These are phyloP conservation scores for Cerceris rybyensis DNA, from an alignment of 2,888 invertebrate genomes.

Conservation along the genomic window DNA sequence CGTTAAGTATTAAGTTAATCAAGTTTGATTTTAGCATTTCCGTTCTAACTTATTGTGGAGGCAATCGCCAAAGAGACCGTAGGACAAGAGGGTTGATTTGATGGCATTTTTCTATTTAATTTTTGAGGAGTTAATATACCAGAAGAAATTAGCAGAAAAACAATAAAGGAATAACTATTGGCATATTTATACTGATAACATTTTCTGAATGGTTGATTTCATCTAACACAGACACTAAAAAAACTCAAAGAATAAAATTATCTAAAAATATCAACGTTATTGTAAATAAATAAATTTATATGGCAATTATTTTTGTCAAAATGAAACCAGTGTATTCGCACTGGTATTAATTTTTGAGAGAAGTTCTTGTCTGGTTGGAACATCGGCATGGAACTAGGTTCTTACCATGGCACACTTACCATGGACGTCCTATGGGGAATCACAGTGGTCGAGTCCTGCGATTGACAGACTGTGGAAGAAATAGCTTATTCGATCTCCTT, in stretches of 20 bases:
- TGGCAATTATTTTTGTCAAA: not conserved
- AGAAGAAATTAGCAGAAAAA: too few relatives aligned
- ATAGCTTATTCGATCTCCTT: slow-evolving; percentile 2
- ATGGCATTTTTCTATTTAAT: too few relatives aligned
- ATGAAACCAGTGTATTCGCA: not conserved
- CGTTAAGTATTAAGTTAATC: too few relatives aligned
- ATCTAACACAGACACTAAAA: not conserved
- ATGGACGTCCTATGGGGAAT: slow-evolving; percentile 27
- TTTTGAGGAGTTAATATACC: too few relatives aligned
- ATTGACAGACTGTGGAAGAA: slow-evolving; percentile 31
- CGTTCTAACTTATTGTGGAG: too few relatives aligned
- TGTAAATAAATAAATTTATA: not conserved
- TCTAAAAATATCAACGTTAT: not conserved
- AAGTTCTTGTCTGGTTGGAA: not conserved
- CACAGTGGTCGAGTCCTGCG: slow-evolving; percentile 3
- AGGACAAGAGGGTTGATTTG: too few relatives aligned
- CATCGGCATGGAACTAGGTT: too few relatives aligned
- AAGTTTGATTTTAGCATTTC: too few relatives aligned
- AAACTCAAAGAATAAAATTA: not conserved
- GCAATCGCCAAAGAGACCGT: too few relatives aligned
- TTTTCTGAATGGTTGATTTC: not conserved
- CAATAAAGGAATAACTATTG: too few relatives aligned
- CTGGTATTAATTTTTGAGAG: not conserved
- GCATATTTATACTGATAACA: not conserved
- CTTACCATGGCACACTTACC: not conserved